Percentiles rank a stretch among this genome's conserved stretches.
These are phyloP conservation scores for Athalia circularis DNA, from an alignment of 2,888 invertebrate species.

Conservation along the genomic window DNA sequence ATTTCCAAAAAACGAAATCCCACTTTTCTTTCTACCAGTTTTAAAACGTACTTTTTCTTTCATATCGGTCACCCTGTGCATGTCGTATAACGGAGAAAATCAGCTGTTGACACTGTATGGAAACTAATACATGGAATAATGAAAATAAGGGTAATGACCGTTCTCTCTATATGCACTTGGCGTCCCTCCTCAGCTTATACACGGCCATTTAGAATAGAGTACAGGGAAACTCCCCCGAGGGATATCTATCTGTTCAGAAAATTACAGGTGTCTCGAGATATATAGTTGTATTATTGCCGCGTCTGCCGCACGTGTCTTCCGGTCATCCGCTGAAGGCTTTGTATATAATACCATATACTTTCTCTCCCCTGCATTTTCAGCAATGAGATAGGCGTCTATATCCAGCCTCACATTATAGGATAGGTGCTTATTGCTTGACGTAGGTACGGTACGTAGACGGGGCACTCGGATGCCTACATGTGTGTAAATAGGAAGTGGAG, in stretches of 20 bases:
- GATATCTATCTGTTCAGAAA: conserved; percentile 11
- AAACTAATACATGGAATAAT: background rate
- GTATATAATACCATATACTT: background rate
- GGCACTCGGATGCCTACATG: too few species aligned
- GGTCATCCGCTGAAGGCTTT: background rate
- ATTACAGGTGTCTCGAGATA: conserved; percentile 26
- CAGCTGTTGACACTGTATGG: conserved; percentile 31
- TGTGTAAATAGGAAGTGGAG: too few species aligned
- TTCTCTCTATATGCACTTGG: background rate
- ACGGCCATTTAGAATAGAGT: background rate
- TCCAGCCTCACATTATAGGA: too few species aligned
- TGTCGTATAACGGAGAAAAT: background rate
- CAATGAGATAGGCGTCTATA: background rate
- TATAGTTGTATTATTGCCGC: conserved; percentile 11
- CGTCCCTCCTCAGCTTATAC: background rate
- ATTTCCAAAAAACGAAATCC: too few species aligned
- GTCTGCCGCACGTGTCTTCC: conserved; percentile 37
- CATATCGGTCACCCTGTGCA: background rate
- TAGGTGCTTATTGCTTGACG: too few species aligned
- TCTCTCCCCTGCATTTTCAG: background rate
- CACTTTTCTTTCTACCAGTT: background rate
- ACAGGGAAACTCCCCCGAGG: conserved; percentile 9
- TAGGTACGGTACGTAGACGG: too few species aligned
- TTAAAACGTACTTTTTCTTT: background rate
- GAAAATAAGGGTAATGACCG: too few species aligned